A percentile compares a stretch with the other conserved stretches of the same genome.
Conservation (phyloP, 2,113 vertebrate genomes). For the Phrynosoma blainvillii region DNA sequence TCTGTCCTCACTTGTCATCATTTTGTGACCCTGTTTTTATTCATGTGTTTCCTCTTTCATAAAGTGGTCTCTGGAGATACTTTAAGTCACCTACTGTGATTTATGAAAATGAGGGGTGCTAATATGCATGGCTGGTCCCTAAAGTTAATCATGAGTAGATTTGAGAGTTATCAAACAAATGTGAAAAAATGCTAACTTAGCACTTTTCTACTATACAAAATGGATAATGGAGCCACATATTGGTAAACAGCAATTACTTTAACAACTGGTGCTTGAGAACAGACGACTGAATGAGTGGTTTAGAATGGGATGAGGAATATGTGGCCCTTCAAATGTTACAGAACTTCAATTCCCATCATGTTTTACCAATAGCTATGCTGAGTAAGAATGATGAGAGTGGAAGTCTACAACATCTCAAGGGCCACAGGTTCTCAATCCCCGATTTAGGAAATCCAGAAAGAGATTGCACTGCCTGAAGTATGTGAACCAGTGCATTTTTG, state of each 20-base stretch:
- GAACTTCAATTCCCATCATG: neutral
- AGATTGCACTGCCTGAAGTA: neutral
- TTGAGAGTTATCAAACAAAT: constrained; percentile 38
- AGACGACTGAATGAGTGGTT: neutral
- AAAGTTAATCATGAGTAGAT: constrained; percentile 34
- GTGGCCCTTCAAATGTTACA: neutral
- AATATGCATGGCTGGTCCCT: constrained; percentile 66
- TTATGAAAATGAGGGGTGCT: constrained; percentile 67
- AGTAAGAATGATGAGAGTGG: neutral
- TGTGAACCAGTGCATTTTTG: neutral
- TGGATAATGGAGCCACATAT: neutral
- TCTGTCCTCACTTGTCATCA: constrained; percentile 69
- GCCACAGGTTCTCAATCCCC: neutral
- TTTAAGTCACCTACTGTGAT: constrained; percentile 59
- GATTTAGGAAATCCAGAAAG: neutral
- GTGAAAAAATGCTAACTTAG: constrained; percentile 51
- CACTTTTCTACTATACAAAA: constrained; percentile 27
- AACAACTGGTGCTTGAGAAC: neutral
- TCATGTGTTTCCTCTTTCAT: constrained; percentile 66
- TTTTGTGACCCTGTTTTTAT: constrained; percentile 73
- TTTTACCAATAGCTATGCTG: neutral
- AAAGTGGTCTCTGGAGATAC: constrained; percentile 68
- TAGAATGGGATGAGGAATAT: neutral
- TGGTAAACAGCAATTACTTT: neutral
- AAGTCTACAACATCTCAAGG: neutral